A percentile compares a stretch with the other conserved stretches of the same genome.
Conservation (phyloP, 2,797 vertebrate species). For the Gobio occitaniae region DNA sequence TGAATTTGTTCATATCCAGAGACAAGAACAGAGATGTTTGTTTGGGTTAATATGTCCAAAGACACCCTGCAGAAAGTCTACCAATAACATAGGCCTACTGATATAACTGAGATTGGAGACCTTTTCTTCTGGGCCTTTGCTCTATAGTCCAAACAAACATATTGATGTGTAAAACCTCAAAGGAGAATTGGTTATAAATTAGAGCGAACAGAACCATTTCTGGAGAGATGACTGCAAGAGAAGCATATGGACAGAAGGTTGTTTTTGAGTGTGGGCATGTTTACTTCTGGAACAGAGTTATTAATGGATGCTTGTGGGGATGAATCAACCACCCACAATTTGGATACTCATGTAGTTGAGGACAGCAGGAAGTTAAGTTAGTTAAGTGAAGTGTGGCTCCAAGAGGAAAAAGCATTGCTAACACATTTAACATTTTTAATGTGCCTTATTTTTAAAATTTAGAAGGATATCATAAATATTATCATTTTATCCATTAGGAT, state of each 20-base stretch:
- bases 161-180: conserved; percentile 15
- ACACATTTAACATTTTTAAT: not conserved
- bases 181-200: not conserved
- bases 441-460: not conserved
- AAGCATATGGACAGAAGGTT: conserved; percentile 31
- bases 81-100: not conserved
- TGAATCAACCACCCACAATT: conserved; percentile 20
- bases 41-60: conserved; percentile 21
- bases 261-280: conserved; percentile 28
- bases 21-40: not conserved
- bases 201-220: not conserved
- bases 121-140: not conserved
- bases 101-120: conserved; percentile 34
- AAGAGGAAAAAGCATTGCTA: not conserved
- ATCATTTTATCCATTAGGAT: not conserved
- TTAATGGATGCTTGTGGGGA: conserved; percentile 14
- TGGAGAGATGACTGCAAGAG: not conserved
- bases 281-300: conserved; percentile 22
- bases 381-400: too few relatives aligned
- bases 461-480: not conserved
- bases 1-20: conserved; percentile 2
- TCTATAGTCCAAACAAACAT: conserved; percentile 18
- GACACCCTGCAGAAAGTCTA: conserved; percentile 11
- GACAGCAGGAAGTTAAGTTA: not conserved
- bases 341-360: not conserved